Percentiles rank a stretch among this genome's conserved stretches.
phyloP scores from a whole-genome alignment of 2,888 invertebrate species.

The Mycalesis mineus region DNA sequence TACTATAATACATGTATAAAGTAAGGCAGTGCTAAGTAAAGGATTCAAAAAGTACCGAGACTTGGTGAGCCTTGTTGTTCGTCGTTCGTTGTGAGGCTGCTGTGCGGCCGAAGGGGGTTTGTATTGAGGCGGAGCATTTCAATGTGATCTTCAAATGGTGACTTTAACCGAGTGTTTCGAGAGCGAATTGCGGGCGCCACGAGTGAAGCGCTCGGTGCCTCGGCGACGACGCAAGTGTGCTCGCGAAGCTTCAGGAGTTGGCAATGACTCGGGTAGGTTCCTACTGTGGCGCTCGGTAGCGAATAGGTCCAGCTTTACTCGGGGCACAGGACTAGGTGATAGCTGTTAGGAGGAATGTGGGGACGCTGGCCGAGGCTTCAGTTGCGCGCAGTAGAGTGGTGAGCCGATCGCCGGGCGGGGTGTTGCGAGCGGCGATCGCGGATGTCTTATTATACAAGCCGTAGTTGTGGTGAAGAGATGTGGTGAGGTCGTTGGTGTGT shows the following conservation, averaged over 20 bases:
- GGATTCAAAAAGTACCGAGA: slow-evolving; percentile 76
- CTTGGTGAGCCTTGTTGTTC: slow-evolving; percentile 67
- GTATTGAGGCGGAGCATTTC: slow-evolving; percentile 52
- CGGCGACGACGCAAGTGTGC: slow-evolving; percentile 64
- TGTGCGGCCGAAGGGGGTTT: slow-evolving; percentile 67
- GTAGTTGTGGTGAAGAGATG: slow-evolving; percentile 76
- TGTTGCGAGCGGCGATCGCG: slow-evolving; percentile 66
- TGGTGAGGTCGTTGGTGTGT: slow-evolving; percentile 77
- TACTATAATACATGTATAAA: slow-evolving; percentile 55
- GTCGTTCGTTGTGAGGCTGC: slow-evolving; percentile 66
- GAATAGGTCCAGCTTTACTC: slow-evolving; percentile 44
- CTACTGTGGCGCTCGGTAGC: slow-evolving; percentile 52
- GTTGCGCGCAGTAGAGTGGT: slow-evolving; percentile 66
- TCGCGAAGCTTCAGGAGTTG: slow-evolving; percentile 58
- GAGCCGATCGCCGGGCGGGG: slow-evolving; percentile 65
- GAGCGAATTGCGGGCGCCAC: slow-evolving; percentile 56
- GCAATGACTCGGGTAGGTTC: slow-evolving; percentile 55
- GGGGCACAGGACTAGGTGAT: slow-evolving; percentile 62
- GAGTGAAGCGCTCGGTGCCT: slow-evolving; percentile 55
- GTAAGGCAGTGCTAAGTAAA: slow-evolving; percentile 72
- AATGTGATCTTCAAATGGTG: slow-evolving; percentile 64
- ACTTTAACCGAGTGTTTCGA: slow-evolving; percentile 58
- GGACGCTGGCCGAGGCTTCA: slow-evolving; percentile 65
- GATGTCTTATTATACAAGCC: slow-evolving; percentile 71
- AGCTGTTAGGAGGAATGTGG: slow-evolving; percentile 61